Percentiles rank a stretch among this genome's conserved stretches.
These are phyloP conservation scores for Agrotis exclamationis DNA, from an alignment of 2,888 invertebrate genomes.

Conservation along the genomic window DNA sequence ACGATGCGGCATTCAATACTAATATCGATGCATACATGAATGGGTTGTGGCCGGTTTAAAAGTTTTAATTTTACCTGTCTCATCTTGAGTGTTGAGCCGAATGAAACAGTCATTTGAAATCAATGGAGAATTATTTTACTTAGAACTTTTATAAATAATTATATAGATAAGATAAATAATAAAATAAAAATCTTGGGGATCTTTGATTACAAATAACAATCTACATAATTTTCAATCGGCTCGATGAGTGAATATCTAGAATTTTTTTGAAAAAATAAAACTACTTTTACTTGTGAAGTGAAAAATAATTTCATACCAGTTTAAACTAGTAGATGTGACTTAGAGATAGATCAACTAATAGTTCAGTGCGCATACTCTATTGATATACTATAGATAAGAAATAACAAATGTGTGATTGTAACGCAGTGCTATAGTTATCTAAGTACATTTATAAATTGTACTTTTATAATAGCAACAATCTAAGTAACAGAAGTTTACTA, in stretches of 20 bases:
- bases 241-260: slow-evolving; percentile 47
- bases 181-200: slow-evolving; percentile 51
- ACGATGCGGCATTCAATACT: slow-evolving; percentile 48
- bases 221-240: slow-evolving; percentile 63
- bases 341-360: slow-evolving; percentile 59
- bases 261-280: slow-evolving; percentile 27
- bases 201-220: slow-evolving; percentile 54
- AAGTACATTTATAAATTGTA: slow-evolving; percentile 70
- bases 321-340: slow-evolving; percentile 57
- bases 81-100: slow-evolving; percentile 76
- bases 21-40: slow-evolving; percentile 34
- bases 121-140: neutral
- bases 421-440: slow-evolving; percentile 73
- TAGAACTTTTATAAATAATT: neutral
- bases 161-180: neutral
- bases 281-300: slow-evolving; percentile 47
- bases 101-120: slow-evolving; percentile 45
- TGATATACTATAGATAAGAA: slow-evolving; percentile 47
- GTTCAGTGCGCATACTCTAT: slow-evolving; percentile 57
- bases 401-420: slow-evolving; percentile 69
- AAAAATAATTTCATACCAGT: slow-evolving; percentile 43
- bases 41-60: slow-evolving; percentile 34
- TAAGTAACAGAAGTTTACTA: slow-evolving; percentile 65
- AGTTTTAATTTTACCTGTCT: slow-evolving; percentile 71
- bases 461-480: slow-evolving; percentile 64